A percentile compares a stretch with the other conserved stretches of the same genome.
Evolutionary conservation across 1,140 invertebrate species (phyloP).

Genomic region (Achroia grisella): DNA sequence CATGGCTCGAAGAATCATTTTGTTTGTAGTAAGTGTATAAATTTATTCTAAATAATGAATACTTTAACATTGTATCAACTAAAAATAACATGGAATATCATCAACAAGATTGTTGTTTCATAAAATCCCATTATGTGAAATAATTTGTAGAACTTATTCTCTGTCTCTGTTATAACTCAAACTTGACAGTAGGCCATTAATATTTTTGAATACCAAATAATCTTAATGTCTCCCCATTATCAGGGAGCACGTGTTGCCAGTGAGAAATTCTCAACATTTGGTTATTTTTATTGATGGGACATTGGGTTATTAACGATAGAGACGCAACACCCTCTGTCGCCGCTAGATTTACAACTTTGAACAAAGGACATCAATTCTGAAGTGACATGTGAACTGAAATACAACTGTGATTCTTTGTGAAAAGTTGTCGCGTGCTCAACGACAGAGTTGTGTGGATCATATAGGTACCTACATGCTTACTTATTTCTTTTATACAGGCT

Average conservation of each 20-base stretch:
- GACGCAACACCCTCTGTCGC: constrained; percentile 31
- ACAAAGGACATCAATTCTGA: constrained; percentile 63
- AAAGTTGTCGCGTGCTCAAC: constrained; percentile 1
- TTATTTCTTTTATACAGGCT: no score
- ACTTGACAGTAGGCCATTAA: constrained; percentile 39
- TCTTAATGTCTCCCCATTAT: constrained; percentile 65
- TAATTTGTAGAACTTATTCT: neutral
- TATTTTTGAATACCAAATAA: constrained; percentile 51
- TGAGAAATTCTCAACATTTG: no score
- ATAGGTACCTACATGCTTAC: no score
- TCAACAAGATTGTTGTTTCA: no score
- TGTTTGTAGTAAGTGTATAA: no score
- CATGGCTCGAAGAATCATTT: no score
- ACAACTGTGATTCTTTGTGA: constrained; percentile 22
- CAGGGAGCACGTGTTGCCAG: constrained; percentile 39
- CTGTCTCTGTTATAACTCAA: constrained; percentile 36
- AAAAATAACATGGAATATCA: no score
- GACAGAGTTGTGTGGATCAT: constrained; percentile 14
- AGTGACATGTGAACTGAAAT: constrained; percentile 55
- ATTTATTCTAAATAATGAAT: no score
- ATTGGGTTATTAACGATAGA: constrained; percentile 43
- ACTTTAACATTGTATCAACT: no score
- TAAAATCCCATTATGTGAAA: no score
- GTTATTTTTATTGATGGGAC: constrained; percentile 4
- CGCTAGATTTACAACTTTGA: constrained; percentile 52